These are phyloP conservation scores for Monochamus alternatus DNA, from an alignment of 2,888 invertebrate genomes.

Conservation along the genomic window DNA sequence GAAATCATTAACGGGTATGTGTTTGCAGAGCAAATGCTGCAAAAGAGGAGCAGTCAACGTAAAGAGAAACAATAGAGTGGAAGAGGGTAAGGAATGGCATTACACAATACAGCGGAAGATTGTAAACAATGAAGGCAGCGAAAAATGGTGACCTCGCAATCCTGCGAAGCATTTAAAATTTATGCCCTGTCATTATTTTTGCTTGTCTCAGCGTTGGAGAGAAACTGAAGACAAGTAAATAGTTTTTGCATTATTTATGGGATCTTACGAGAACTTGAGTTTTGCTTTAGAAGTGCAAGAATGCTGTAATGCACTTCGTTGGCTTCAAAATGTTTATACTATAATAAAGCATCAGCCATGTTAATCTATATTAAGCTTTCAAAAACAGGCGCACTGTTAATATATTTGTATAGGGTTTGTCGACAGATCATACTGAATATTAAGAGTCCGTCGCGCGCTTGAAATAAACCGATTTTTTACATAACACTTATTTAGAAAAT, in stretches of 20 bases:
- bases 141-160: conserved; percentile 26
- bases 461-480: too few relatives aligned
- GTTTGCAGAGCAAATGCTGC: conserved; percentile 8
- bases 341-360: too few relatives aligned
- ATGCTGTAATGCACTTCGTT: too few relatives aligned
- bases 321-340: too few relatives aligned
- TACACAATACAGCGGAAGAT: neutral
- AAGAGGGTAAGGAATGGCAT: conserved; percentile 5
- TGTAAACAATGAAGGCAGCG: conserved; percentile 3
- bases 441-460: too few relatives aligned
- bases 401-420: too few relatives aligned
- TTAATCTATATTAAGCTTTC: too few relatives aligned
- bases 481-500: too few relatives aligned
- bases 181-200: conserved; percentile 10
- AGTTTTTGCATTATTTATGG: conserved; percentile 4
- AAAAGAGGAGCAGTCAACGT: conserved; percentile 7
- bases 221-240: neutral
- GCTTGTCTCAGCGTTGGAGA: neutral
- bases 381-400: too few relatives aligned
- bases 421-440: too few relatives aligned
- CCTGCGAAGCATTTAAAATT: conserved; percentile 32
- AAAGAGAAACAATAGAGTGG: conserved; percentile 17
- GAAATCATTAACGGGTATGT: neutral
- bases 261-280: neutral
- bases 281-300: too few relatives aligned